Conservation (phyloP, 2,113 vertebrate genomes). For the Eretmochelys imbricata region DNA sequence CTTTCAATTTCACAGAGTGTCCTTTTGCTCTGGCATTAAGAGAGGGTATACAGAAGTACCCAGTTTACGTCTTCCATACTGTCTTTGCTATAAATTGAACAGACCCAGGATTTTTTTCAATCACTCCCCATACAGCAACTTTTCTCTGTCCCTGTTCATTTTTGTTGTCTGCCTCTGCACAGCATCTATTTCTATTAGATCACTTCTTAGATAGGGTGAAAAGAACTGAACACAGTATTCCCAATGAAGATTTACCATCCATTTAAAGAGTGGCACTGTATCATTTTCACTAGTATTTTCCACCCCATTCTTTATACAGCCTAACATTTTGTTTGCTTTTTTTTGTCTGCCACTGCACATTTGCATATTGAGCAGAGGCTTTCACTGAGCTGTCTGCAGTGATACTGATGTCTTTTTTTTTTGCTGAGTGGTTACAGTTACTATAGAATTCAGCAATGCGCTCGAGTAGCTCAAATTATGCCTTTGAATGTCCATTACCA, state of each 20-base stretch:
- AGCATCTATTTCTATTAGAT: neutral
- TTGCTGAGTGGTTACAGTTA: neutral
- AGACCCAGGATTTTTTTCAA: neutral
- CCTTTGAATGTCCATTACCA: neutral
- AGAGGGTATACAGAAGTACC: neutral
- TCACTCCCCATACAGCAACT: neutral
- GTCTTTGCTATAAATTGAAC: rapidly evolving
- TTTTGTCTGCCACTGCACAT: rapidly evolving
- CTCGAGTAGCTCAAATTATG: neutral
- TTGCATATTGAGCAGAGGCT: neutral
- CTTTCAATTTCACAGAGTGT: neutral
- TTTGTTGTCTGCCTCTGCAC: neutral
- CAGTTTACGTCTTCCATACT: neutral
- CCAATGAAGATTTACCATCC: neutral
- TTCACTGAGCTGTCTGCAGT: neutral
- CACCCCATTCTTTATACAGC: neutral
- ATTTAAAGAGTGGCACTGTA: neutral
- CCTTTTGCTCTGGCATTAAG: neutral
- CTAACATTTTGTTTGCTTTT: rapidly evolving
- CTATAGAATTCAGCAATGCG: neutral
- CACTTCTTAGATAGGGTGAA: neutral
- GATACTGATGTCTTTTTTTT: neutral
- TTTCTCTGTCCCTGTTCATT: neutral
- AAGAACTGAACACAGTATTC: neutral
- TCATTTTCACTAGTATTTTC: neutral